These are phyloP conservation scores for Lutraria lutraria DNA, from an alignment of 2,888 invertebrate genomes.

Conservation along the genomic window DNA sequence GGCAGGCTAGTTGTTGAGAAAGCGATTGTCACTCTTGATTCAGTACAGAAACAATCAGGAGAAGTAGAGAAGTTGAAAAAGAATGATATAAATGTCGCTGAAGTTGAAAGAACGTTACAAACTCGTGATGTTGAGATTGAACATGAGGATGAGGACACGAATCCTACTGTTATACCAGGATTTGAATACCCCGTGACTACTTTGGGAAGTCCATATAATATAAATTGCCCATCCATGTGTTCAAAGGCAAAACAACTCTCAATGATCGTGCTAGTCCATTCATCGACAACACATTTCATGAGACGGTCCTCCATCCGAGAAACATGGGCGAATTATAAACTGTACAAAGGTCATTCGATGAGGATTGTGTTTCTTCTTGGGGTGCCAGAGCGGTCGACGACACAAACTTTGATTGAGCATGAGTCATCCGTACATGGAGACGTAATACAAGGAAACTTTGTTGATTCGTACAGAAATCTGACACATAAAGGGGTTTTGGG, in stretches of 20 bases:
- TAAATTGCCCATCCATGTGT: conserved; percentile 77
- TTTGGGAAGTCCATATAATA: conserved; percentile 70
- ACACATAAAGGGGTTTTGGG: conserved; percentile 81
- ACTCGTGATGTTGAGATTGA: neutral
- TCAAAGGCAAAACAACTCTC: conserved; percentile 61
- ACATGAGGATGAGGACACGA: neutral
- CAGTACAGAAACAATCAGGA: neutral
- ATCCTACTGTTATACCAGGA: neutral
- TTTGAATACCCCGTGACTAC: conserved; percentile 75
- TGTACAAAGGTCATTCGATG: conserved; percentile 69
- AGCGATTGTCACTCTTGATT: neutral
- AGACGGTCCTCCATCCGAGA: conserved; percentile 76
- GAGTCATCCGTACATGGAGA: conserved; percentile 77
- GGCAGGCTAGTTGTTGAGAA: conserved; percentile 1
- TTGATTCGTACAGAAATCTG: conserved; percentile 79
- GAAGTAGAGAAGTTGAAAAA: neutral
- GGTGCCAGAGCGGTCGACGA: conserved; percentile 60
- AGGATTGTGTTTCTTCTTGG: conserved; percentile 80
- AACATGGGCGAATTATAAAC: conserved; percentile 78
- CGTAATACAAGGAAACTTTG: conserved; percentile 81
- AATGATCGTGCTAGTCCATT: conserved; percentile 79
- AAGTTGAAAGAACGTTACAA: neutral
- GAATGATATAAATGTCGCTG: neutral
- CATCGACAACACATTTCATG: conserved; percentile 75
- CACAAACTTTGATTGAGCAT: conserved; percentile 76